phyloP scores from a whole-genome alignment of 1,140 invertebrate genomes.

The Cydia fagiglandana region DNA sequence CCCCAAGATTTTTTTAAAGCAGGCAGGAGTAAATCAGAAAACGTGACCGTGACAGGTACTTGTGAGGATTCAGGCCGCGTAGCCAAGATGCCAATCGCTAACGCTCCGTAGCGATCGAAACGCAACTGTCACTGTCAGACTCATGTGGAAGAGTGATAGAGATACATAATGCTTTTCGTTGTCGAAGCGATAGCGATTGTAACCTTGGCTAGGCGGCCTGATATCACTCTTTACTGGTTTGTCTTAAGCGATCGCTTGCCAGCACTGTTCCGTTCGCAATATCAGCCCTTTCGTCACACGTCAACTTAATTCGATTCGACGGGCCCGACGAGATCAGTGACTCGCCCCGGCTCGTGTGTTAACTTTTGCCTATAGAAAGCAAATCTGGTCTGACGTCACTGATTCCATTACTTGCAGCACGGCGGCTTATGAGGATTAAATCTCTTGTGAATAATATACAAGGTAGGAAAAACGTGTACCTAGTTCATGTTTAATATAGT shows the following conservation, averaged over 20 bases:
- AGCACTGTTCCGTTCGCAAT: neutral
- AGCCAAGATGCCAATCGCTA: too few relatives aligned
- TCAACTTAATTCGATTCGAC: constrained; percentile 48
- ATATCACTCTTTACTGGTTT: neutral
- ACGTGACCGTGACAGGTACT: neutral
- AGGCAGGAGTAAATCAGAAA: too few relatives aligned
- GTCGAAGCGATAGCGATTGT: too few relatives aligned
- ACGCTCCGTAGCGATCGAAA: too few relatives aligned
- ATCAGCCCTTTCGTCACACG: constrained; percentile 51
- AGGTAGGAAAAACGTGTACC: neutral
- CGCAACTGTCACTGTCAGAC: too few relatives aligned
- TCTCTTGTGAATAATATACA: neutral
- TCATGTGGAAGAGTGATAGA: too few relatives aligned
- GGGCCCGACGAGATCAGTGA: constrained; percentile 39
- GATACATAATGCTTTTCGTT: too few relatives aligned
- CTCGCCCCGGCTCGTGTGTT: constrained; percentile 32
- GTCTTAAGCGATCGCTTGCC: neutral
- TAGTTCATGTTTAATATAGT: neutral
- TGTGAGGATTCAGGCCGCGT: neutral
- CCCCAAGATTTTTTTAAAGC: too few relatives aligned
- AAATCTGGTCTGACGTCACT: constrained; percentile 42
- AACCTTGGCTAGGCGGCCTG: too few relatives aligned
- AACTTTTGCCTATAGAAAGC: constrained; percentile 29
- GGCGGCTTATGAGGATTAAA: constrained; percentile 14
- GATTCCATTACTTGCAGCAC: constrained; percentile 25